These are phyloP conservation scores for Laothoe populi DNA, from an alignment of 2,888 invertebrate genomes.

Conservation along the genomic window DNA sequence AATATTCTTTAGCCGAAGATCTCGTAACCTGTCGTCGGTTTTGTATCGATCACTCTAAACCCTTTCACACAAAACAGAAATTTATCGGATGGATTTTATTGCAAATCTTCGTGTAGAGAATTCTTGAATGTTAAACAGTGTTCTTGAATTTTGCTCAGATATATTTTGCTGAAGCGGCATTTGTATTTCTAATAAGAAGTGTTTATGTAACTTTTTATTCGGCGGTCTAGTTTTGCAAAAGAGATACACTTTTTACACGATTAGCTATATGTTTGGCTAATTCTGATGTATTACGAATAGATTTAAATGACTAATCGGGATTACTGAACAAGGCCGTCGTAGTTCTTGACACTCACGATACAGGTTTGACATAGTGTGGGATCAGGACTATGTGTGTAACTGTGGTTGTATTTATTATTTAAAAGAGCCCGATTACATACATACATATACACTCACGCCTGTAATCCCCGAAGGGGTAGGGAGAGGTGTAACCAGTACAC, in stretches of 20 bases:
- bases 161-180: background rate
- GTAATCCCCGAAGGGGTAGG: too few relatives aligned
- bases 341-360: too few relatives aligned
- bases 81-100: slow-evolving; percentile 32
- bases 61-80: slow-evolving; percentile 27
- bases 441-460: too few relatives aligned
- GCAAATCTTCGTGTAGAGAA: slow-evolving; percentile 26
- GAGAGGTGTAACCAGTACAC: too few relatives aligned
- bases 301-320: background rate
- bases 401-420: too few relatives aligned
- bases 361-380: too few relatives aligned
- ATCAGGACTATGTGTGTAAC: too few relatives aligned
- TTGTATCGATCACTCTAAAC: slow-evolving; percentile 34
- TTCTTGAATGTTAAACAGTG: slow-evolving; percentile 1
- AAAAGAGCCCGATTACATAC: too few relatives aligned
- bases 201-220: background rate
- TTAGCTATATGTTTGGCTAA: too few relatives aligned
- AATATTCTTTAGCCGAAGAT: background rate
- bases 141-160: background rate
- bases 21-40: slow-evolving; percentile 30
- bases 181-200: background rate
- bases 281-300: background rate
- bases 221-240: too few relatives aligned
- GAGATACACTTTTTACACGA: too few relatives aligned
- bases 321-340: background rate